Evolutionary conservation across 2,797 vertebrate species (phyloP).

Genomic region (Aeoliscus strigatus): DNA sequence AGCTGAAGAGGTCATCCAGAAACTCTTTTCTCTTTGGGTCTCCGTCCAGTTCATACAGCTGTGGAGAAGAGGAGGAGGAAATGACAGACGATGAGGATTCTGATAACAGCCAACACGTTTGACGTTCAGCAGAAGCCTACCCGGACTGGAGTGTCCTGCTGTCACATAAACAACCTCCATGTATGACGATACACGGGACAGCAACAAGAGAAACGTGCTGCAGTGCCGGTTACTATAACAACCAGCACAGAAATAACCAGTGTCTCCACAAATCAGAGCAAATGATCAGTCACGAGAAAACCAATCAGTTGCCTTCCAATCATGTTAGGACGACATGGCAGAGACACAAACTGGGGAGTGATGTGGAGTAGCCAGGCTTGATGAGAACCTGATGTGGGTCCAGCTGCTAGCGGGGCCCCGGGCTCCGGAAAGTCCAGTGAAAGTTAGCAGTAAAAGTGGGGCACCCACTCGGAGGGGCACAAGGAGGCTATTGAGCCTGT

Average conservation of each 20-base stretch:
- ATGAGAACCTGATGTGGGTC: constrained; percentile 65
- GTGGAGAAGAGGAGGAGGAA: constrained; percentile 10
- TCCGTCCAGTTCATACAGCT: constrained; percentile 95
- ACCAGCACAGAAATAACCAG: not conserved
- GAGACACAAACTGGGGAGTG: constrained; percentile 18
- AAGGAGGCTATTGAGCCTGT: constrained; percentile 47
- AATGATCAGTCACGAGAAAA: constrained; percentile 3
- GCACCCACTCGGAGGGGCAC: constrained; percentile 42
- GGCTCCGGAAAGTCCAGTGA: constrained; percentile 59
- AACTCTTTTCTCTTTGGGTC: constrained; percentile 97
- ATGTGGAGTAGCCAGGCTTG: constrained; percentile 29
- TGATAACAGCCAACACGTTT: constrained; percentile 3
- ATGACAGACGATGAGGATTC: constrained; percentile 4
- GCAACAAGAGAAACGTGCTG: not conserved
- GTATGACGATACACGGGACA: not conserved
- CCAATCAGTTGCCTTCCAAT: constrained; percentile 3
- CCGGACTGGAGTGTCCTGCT: not conserved
- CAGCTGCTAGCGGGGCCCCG: constrained; percentile 44
- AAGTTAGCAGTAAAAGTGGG: constrained; percentile 64
- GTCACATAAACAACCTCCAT: constrained; percentile 1
- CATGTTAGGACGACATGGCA: constrained; percentile 16
- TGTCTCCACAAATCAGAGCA: too few relatives aligned
- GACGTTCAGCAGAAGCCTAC: not conserved
- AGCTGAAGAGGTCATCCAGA: constrained; percentile 93
- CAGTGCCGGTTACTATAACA: not conserved